Percentiles rank a stretch among this genome's conserved stretches.
Conservation (phyloP, 2,888 invertebrate species). For the Machimus rusticus region DNA sequence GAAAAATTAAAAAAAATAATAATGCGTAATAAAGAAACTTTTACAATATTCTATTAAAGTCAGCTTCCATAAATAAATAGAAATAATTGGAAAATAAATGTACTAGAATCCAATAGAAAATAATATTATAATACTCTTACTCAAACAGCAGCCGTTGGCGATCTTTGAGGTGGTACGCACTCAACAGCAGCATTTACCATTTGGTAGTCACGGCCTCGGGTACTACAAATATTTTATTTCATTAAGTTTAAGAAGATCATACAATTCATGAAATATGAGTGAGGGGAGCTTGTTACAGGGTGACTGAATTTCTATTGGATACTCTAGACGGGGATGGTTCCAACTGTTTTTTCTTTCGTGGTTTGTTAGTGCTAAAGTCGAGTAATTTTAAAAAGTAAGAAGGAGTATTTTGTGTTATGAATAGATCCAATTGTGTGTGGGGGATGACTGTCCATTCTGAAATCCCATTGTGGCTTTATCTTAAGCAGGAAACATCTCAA, state of each 20-base stretch:
- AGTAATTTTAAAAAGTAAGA: neutral
- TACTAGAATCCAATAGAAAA: slow-evolving; percentile 28
- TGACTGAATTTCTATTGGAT: neutral
- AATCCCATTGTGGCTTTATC: slow-evolving; percentile 20
- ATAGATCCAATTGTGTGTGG: neutral
- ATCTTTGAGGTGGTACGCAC: neutral
- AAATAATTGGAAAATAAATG: slow-evolving; percentile 20
- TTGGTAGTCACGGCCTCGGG: slow-evolving; percentile 76
- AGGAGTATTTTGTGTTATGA: neutral
- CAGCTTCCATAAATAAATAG: slow-evolving; percentile 10
- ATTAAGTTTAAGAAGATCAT: neutral
- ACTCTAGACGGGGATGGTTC: neutral
- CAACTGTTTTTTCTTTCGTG: neutral
- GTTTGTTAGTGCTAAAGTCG: neutral
- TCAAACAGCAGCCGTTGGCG: slow-evolving; percentile 26
- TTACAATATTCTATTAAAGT: slow-evolving; percentile 11
- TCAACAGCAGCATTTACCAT: slow-evolving; percentile 62
- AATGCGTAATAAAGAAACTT: neutral
- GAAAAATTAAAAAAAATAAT: slow-evolving; percentile 4
- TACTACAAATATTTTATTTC: slow-evolving; percentile 67
- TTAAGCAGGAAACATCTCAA: neutral
- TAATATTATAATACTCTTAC: slow-evolving; percentile 36
- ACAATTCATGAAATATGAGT: neutral
- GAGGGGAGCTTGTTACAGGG: neutral
- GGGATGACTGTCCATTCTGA: slow-evolving; percentile 6